A percentile compares a stretch with the other conserved stretches of the same genome.
Evolutionary conservation across 2,888 invertebrate species (phyloP).

Genomic region (Calliopum simillimum): DNA sequence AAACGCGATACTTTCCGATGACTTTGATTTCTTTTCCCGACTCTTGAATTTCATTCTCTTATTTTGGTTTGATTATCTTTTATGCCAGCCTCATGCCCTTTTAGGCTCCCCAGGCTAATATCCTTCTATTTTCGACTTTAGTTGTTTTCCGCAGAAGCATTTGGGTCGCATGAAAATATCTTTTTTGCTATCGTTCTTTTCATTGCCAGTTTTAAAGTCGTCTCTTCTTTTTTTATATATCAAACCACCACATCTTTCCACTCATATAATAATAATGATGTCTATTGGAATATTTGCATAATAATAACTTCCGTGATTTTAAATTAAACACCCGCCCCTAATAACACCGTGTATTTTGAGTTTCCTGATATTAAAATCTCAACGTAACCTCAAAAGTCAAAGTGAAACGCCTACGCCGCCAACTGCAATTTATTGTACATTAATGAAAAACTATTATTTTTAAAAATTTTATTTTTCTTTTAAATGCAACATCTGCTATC

Average conservation of each 20-base stretch:
- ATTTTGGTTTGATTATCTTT: neutral
- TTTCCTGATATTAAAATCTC: neutral
- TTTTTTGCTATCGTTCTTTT: too few relatives aligned
- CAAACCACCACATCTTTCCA: too few relatives aligned
- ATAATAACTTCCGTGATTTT: slow-evolving; percentile 27
- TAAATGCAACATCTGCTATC: neutral
- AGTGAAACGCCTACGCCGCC: slow-evolving; percentile 18
- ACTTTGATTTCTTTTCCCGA: slow-evolving; percentile 1
- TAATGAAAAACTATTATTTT: neutral
- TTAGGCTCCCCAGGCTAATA: too few relatives aligned
- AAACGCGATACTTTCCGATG: too few relatives aligned
- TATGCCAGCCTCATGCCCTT: neutral
- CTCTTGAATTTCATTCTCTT: neutral
- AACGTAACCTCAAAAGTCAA: slow-evolving; percentile 27
- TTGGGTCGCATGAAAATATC: too few relatives aligned
- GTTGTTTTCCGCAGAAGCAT: too few relatives aligned
- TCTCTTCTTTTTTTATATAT: too few relatives aligned
- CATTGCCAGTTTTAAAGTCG: too few relatives aligned
- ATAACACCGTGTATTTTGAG: neutral
- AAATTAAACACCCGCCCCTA: slow-evolving; percentile 27
- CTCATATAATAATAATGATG: neutral
- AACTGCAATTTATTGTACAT: neutral
- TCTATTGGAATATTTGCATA: slow-evolving; percentile 6
- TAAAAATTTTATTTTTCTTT: neutral
- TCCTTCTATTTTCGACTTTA: too few relatives aligned